A percentile compares a stretch with the other conserved stretches of the same genome.
These are phyloP conservation scores for Meiosimyza decipiens DNA, from an alignment of 2,888 invertebrate species.

Conservation along the genomic window DNA sequence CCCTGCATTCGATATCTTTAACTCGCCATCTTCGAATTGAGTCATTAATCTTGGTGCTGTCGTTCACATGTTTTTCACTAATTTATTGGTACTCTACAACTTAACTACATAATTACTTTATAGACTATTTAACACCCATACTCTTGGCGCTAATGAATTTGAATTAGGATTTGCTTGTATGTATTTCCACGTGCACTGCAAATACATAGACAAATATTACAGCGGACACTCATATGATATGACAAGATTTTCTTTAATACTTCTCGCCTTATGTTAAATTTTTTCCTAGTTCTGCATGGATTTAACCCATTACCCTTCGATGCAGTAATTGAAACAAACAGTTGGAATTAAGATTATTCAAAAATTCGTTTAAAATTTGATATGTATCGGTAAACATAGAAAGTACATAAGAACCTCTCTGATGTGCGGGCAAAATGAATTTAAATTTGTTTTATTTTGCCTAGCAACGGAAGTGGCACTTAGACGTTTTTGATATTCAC, in stretches of 20 bases:
- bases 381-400: too few relatives aligned
- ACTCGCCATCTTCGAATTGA: constrained; percentile 16
- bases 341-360: background rate
- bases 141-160: too few relatives aligned
- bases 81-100: constrained; percentile 13
- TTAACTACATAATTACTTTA: constrained; percentile 24
- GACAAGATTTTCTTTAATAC: constrained; percentile 43
- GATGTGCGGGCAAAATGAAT: too few relatives aligned
- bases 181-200: too few relatives aligned
- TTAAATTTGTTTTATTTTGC: too few relatives aligned
- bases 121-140: background rate
- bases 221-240: constrained; percentile 44
- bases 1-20: background rate
- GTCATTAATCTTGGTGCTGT: background rate
- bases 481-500: too few relatives aligned
- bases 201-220: constrained; percentile 24
- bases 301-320: constrained; percentile 37
- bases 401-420: too few relatives aligned
- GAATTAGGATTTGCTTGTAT: too few relatives aligned
- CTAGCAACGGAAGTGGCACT: too few relatives aligned
- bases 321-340: background rate
- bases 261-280: background rate
- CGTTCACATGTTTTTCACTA: background rate
- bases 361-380: too few relatives aligned
- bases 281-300: background rate